Base-by-base conservation (phyloP, 2,113 vertebrate species). In the Aleadryas rufinucha region DNA sequence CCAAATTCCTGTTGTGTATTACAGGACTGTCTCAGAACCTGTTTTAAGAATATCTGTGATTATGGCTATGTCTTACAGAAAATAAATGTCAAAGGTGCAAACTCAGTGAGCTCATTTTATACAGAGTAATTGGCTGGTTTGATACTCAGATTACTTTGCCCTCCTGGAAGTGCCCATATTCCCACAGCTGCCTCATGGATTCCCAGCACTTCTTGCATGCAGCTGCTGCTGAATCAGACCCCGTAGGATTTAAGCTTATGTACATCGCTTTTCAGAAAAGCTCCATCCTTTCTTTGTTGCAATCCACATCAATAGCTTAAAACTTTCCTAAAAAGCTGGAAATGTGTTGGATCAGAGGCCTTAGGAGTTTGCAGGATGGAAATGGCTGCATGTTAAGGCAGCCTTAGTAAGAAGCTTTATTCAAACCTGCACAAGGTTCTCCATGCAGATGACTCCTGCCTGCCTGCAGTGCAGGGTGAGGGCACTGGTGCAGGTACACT, bases 201-300 rank as follows among this genome's bases (percentile, higher is more conserved):
- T 91, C 82, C 30, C 26, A 45, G 10, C 39, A 33, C 27, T 61
- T 75, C 74, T 7, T 79, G 39, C 74, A 49, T 11, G 80, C 84
- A 95, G 92, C 92, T 95, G 83, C 88, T 89, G 33, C 16, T 91
- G 69, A 91, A 81, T 72, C 49, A 91, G 50, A 76, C 54, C 57
- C 82, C 4, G 22, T 9, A 75, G 85, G 72, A 41, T 95, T 77
- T 78, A 63, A 27, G 42, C 77, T 77, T 75, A 28, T 59, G 74
- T 74, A 26, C 20, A 44, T 50, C 3, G 41, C 28, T 94, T 86
- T 68, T 49, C 65, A 50, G 92, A 80, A 69, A 72, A 94, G 44
- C 54, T 81, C 21, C 45, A 37, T 37, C 5, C 72, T 90, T 68
- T 53, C 42, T 63, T 59, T 60, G 65, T 7, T 84, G 75, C 20